Base-by-base conservation (phyloP, 2,797 vertebrate species). In the Distichodus sexfasciatus region DNA sequence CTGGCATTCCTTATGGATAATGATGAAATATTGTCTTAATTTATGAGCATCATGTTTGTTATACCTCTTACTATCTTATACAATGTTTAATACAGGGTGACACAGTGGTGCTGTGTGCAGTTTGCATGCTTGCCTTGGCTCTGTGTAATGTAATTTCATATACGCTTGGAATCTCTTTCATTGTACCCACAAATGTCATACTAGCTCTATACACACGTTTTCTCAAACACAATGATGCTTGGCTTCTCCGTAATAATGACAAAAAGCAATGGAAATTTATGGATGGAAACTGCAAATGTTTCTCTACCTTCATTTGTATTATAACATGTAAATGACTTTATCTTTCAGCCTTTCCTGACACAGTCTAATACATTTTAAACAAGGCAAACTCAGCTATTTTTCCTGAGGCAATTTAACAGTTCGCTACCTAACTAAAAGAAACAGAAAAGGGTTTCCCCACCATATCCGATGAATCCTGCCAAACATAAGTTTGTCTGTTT, bases 291-390 rank as follows among this genome's bases (percentile, higher is more conserved):
- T 8, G 5, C 8, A 6, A 15, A 0, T 10, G 23, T 43, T 43
- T 43, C 38, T 28, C 23, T 7, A 33, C 57, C 31, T 33, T 60
- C 57, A 60, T 60, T 60, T 60, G 38, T 60, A 60, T 60, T 41
- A 28, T 43, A 23, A 43, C 36, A 43, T 60, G 38, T 43, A 60
- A 60, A 60, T 60, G 57, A 41, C 57, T 60, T 58, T 43, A 60
- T 43, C 57, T 60, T 36, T 29, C 57, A 43, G 24, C 57, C n/a
- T 29, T 6, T 7, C n/a, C 57, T 43, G 38, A 60, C 57, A 40
- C 38, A 43, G 38, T 24, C 57, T 60, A 60, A 60, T 60, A 60
- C 57, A 60, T 60, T 60, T 60, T 38, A 60, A 60, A 60, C 57
- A 43, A 60, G 57, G 24, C 38, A 28, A 60, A 60, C 57, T 60